These are phyloP conservation scores for Drosophila saltans DNA, from an alignment of 1,140 invertebrate genomes.

Conservation along the genomic window DNA sequence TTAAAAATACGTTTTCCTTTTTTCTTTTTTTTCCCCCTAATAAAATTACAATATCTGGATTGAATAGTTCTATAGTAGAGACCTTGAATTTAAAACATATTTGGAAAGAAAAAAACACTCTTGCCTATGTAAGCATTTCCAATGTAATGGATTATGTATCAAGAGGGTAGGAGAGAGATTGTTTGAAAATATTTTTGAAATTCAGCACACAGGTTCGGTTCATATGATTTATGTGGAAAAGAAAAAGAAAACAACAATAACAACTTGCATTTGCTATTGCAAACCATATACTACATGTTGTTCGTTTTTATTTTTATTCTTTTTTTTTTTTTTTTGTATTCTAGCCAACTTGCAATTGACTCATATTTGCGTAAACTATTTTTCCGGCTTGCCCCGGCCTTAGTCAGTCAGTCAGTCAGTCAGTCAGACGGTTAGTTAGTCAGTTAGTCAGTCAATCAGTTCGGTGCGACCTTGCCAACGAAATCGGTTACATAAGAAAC, in stretches of 20 bases:
- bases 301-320: background rate
- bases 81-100: too few species aligned
- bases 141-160: too few species aligned
- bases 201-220: too few species aligned
- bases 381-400: slow-evolving; percentile 10
- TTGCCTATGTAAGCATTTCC: too few species aligned
- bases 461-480: slow-evolving; percentile 1
- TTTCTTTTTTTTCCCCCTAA: too few species aligned
- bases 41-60: background rate
- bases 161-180: background rate
- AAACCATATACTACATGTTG: background rate
- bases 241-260: too few species aligned
- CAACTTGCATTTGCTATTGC: background rate
- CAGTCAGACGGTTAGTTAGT: background rate
- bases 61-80: too few species aligned
- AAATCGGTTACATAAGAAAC: slow-evolving; percentile 7
- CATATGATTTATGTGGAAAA: background rate
- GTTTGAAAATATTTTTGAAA: background rate
- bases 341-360: slow-evolving; percentile 6
- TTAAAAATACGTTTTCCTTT: too few species aligned
- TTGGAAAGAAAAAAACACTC: too few species aligned
- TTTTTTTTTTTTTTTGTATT: background rate
- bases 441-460: slow-evolving; percentile 5
- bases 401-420: background rate
- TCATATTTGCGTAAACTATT: slow-evolving; percentile 12